Percentiles rank a stretch among this genome's conserved stretches.
phyloP scores from a whole-genome alignment of 2,797 vertebrate species.

The Eulemur mongoz region DNA sequence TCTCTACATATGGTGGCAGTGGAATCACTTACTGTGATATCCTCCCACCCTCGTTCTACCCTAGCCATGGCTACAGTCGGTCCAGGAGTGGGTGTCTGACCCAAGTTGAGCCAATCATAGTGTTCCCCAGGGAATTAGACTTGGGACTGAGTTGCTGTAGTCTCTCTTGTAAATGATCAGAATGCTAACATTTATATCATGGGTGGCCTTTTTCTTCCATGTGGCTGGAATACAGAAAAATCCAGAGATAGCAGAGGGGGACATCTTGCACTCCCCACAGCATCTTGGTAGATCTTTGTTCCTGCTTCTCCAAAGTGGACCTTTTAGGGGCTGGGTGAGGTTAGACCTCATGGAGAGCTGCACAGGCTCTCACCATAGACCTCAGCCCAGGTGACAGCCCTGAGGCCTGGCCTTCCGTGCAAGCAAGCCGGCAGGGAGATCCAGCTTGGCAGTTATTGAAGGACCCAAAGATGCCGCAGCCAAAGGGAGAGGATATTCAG shows the following conservation, averaged over 20 bases:
- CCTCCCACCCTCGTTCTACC: background rate
- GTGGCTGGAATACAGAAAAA: background rate
- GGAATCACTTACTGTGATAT: background rate
- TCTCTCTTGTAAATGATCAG: background rate
- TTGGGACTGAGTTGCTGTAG: background rate
- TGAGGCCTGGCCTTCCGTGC: background rate
- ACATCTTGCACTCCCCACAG: background rate
- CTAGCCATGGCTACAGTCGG: background rate
- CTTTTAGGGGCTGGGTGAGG: background rate
- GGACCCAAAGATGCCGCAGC: background rate
- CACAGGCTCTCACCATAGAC: background rate
- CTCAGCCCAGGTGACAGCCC: background rate
- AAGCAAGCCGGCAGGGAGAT: background rate
- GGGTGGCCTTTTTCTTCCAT: background rate
- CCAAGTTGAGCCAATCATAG: background rate
- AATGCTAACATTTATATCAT: background rate
- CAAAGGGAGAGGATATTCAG: background rate
- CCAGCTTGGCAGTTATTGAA: background rate
- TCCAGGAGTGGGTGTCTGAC: background rate
- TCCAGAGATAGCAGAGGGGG: background rate
- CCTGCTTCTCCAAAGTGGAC: background rate
- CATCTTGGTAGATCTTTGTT: background rate
- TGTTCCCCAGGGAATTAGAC: background rate
- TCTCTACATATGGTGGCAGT: too few species aligned
- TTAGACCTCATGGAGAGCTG: background rate